These are phyloP conservation scores for Pampus argenteus DNA, from an alignment of 2,797 vertebrate species.

Conservation along the genomic window DNA sequence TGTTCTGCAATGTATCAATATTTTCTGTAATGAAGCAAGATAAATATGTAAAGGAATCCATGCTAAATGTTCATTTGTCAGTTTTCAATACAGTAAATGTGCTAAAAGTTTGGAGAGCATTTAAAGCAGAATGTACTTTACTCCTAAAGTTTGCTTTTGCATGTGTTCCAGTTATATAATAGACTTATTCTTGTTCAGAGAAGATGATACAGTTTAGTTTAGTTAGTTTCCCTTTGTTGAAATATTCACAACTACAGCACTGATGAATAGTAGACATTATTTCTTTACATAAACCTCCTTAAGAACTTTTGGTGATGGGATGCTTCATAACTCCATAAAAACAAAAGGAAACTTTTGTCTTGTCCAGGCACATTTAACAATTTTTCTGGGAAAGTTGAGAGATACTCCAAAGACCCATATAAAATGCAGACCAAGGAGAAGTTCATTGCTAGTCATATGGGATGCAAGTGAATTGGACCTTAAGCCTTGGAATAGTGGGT, in stretches of 20 bases:
- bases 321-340: not conserved
- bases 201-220: not conserved
- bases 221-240: not conserved
- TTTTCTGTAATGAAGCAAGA: slow-evolving; percentile 28
- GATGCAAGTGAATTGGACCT: not conserved
- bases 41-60: not conserved
- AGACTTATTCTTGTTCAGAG: not conserved
- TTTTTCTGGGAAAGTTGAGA: not conserved
- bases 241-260: not conserved
- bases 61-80: not conserved
- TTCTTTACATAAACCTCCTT: not conserved
- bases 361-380: not conserved
- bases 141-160: not conserved
- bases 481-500: not conserved
- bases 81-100: too few relatives aligned
- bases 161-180: not conserved
- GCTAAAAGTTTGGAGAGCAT: too few relatives aligned
- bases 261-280: not conserved
- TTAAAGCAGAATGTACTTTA: too few relatives aligned
- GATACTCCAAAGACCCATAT: not conserved
- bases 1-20: slow-evolving; percentile 37
- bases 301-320: not conserved
- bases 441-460: not conserved
- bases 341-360: slow-evolving; percentile 4
- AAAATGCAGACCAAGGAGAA: not conserved